Conservation (phyloP, 2,113 vertebrate species). For the Micromys minutus region DNA sequence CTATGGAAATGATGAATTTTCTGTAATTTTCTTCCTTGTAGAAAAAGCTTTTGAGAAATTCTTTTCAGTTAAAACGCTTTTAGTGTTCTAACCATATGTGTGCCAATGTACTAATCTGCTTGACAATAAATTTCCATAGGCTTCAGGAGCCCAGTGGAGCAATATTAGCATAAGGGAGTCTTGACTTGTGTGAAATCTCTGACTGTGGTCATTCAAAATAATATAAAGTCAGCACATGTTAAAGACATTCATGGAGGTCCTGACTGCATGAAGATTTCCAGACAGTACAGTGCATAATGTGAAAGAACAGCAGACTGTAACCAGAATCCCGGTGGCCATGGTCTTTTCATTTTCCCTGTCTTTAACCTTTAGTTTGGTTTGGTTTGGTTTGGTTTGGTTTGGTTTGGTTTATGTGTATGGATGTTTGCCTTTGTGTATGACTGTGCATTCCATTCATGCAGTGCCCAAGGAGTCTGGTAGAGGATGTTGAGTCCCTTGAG, state of each 20-base stretch:
- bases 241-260: constrained; percentile 31
- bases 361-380: background rate
- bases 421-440: background rate
- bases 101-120: background rate
- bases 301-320: constrained; percentile 15
- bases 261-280: background rate
- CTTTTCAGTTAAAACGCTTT: constrained; percentile 29
- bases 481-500: background rate
- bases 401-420: background rate
- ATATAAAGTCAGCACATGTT: background rate
- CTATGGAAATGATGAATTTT: constrained; percentile 35
- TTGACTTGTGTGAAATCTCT: constrained; percentile 14
- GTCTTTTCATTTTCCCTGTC: background rate
- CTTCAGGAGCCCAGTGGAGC: constrained; percentile 17
- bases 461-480: background rate
- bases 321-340: background rate
- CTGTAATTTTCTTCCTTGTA: background rate
- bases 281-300: background rate
- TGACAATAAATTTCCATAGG: background rate
- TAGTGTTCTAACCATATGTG: background rate
- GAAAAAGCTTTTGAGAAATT: background rate
- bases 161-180: constrained; percentile 27
- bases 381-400: background rate
- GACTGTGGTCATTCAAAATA: constrained; percentile 22
- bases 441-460: background rate